Conservation (phyloP, 2,888 invertebrate genomes). For the Xestia ashworthii region DNA sequence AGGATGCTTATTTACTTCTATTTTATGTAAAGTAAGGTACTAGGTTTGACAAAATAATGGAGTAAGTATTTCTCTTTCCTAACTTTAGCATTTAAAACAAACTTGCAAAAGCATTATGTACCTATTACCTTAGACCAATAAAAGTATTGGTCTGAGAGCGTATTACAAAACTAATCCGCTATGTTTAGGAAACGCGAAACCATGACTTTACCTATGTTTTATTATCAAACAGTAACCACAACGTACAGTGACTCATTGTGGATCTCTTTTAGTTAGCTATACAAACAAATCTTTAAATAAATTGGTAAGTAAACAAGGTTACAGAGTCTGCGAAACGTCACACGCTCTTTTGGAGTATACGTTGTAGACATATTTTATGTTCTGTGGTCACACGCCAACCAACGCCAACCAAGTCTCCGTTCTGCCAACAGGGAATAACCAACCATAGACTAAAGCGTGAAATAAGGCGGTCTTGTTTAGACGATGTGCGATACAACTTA, state of each 20-base stretch:
- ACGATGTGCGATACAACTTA: conserved; percentile 23
- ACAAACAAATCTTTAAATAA: background rate
- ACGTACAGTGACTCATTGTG: background rate
- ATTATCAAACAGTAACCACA: background rate
- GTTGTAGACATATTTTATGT: no score
- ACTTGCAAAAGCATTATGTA: background rate
- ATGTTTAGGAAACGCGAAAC: background rate
- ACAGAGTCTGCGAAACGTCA: background rate
- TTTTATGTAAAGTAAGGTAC: background rate
- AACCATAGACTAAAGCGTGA: conserved; percentile 36
- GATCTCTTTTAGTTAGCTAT: no score
- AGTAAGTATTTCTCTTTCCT: background rate
- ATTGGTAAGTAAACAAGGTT: background rate
- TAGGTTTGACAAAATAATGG: background rate
- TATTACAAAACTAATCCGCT: background rate
- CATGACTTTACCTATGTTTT: background rate
- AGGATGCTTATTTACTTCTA: background rate
- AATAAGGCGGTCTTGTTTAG: conserved; percentile 11
- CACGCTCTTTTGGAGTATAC: background rate
- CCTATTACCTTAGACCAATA: no score
- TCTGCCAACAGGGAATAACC: conserved; percentile 25
- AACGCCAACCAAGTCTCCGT: background rate
- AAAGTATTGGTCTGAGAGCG: no score
- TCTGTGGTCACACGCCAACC: no score
- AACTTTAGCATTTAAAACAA: background rate